Base-by-base conservation (phyloP, 2,888 invertebrate species). In the Agrochola lota region DNA sequence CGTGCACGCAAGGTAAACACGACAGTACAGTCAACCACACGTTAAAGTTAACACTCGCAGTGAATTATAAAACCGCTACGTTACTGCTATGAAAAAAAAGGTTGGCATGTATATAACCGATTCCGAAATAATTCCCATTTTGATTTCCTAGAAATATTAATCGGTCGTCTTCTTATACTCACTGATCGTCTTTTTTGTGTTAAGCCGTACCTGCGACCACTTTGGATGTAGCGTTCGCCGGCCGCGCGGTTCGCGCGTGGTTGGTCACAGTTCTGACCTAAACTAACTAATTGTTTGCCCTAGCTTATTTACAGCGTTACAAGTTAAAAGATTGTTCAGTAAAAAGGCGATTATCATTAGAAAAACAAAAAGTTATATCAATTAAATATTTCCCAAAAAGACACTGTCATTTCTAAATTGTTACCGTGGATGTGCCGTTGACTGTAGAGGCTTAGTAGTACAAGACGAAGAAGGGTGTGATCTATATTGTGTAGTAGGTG, bases 1-100 rank as follows among this genome's bases (percentile, higher is more conserved):
- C 77, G 77, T 73, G 70, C 67, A 69, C 67, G 77, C 77, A 75
- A 40, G 40, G 59, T 77, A 63, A 63, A 60, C 74, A 80, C 57
- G 70, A 55, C 57, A 71, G 35, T 74, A 60, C 30, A 52, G 30
- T 59, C 52, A 35, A 43, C 43, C 23, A 52, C 17, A 78, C 15
- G n/a, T 49, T 17, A 2, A 59, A 59, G 26, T 17, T 69, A 17
- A 35, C 57, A n/a, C 0, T 35, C 11, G 30, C 1, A 30, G 3
- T 55, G 17, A 35, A 35, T 3, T 55, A 52, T 35, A 23, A 17
- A 23, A 68, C 8, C 30, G 6, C 4, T 15, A 46, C 26, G 20
- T 26, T 64, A 30, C 9, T 35, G 30, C 23, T n/a, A 55, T 3
- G 52, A 35, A 3, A 68, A 49, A 17, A 2, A n/a, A n/a, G 23